Evolutionary conservation across 2,797 vertebrate species (phyloP).

Genomic region (Valencia hispanica): DNA sequence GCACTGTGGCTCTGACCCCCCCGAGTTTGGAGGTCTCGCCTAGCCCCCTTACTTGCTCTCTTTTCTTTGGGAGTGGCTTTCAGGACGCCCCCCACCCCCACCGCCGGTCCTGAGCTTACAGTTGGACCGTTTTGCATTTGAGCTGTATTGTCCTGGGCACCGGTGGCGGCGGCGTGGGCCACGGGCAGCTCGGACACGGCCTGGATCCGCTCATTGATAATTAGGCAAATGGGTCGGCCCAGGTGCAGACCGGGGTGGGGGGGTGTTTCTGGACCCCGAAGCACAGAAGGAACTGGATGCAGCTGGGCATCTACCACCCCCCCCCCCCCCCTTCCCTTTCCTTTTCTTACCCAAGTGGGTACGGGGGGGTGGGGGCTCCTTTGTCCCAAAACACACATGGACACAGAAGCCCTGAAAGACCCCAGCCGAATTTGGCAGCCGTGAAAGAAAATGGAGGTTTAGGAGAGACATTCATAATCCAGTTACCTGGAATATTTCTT

Average conservation of each 20-base stretch:
- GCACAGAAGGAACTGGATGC: slow-evolving; percentile 61
- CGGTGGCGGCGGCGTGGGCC: slow-evolving; percentile 63
- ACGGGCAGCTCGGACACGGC: slow-evolving; percentile 68
- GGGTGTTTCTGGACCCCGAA: slow-evolving; percentile 44
- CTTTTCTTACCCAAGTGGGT: slow-evolving; percentile 70
- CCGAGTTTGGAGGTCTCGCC: slow-evolving; percentile 54
- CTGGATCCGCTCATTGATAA: slow-evolving; percentile 76
- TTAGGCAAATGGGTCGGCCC: slow-evolving; percentile 81
- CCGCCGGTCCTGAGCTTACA: slow-evolving; percentile 46
- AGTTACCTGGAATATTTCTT: slow-evolving; percentile 34
- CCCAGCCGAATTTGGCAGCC: slow-evolving; percentile 63
- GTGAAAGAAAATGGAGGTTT: slow-evolving; percentile 42
- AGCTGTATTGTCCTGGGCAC: slow-evolving; percentile 73
- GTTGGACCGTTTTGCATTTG: slow-evolving; percentile 64
- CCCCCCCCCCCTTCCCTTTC: slow-evolving; percentile 49
- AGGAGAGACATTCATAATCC: slow-evolving; percentile 42
- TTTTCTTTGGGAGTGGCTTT: slow-evolving; percentile 70
- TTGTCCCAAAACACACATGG: slow-evolving; percentile 73
- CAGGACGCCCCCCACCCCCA: slow-evolving; percentile 30
- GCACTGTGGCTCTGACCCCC: slow-evolving; percentile 74
- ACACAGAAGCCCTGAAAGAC: slow-evolving; percentile 56
- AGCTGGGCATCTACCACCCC: slow-evolving; percentile 74
- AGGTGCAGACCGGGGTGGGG: slow-evolving; percentile 80
- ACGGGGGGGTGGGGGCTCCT: slow-evolving; percentile 73
- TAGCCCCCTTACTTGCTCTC: slow-evolving; percentile 53